Conservation (phyloP, 2,113 vertebrate genomes). For the Casuarius casuarius region DNA sequence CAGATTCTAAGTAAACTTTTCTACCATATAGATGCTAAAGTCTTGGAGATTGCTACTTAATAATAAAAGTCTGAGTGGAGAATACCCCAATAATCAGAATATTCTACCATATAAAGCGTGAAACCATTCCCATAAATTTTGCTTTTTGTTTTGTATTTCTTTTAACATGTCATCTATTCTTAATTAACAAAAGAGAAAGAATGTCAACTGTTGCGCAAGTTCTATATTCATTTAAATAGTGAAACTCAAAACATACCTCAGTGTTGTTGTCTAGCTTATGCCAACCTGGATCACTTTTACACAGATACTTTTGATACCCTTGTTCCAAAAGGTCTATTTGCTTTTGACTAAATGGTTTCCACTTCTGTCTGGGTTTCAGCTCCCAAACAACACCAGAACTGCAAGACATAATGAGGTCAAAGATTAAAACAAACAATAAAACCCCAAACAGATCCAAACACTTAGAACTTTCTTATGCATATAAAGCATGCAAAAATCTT, state of each 20-base stretch:
- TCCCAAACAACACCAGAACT: constrained; percentile 98
- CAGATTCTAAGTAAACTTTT: neutral
- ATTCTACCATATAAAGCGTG: neutral
- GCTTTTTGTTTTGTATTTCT: neutral
- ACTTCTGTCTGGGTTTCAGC: constrained; percentile 88
- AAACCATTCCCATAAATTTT: neutral
- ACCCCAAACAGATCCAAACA: neutral
- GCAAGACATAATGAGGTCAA: constrained; percentile 1
- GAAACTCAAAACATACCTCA: constrained; percentile 80
- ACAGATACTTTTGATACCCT: constrained; percentile 82
- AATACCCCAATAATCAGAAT: neutral
- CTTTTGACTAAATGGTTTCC: constrained; percentile 94
- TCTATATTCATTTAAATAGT: neutral
- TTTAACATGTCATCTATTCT: neutral
- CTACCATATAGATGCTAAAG: neutral
- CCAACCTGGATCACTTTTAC: constrained; percentile 76
- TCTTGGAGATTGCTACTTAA: neutral
- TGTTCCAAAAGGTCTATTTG: constrained; percentile 90
- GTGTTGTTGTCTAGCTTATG: constrained; percentile 84
- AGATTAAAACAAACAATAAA: neutral
- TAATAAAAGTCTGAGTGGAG: neutral
- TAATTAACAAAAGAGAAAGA: neutral
- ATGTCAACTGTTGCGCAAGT: neutral
- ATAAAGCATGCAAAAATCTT: neutral
- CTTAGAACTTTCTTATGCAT: neutral